Evolutionary conservation across 2,797 vertebrate species (phyloP), one percentile per base, ranked within the genome.

Genomic region (Cuniculus paca): DNA sequence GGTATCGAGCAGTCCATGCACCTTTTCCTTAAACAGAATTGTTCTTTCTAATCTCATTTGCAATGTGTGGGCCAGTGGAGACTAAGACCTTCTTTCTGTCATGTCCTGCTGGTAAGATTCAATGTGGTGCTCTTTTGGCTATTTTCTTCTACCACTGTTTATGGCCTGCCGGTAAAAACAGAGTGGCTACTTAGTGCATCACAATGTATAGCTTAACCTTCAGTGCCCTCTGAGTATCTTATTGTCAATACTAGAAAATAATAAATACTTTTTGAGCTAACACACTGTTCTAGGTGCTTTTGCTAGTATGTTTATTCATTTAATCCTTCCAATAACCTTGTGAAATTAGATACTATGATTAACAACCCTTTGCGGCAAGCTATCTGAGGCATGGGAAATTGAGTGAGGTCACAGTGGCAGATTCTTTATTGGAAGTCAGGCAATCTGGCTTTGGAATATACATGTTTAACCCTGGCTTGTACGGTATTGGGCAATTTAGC

Each of bases 1-100:
- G 58, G 26, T 89, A 36, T 58, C 89, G 70, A 93, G 52, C 60
- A 81, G 60, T 88, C 13, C 91, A 72, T 90, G 28, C 19, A 72
- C 52, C 39, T 94, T 24, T 56, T 95, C n/a, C 54, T 90, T 65
- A 39, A 42, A 93, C 31, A 91, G 45, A 87, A 94, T 77, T 97
- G 50, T 92, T 95, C 31, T 92, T 93, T 9, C 28, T 80, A 70
- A 79, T 90, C 39, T 84, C 70, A 87, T 93, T 91, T 96, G 52
- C 48, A 65, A 20, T 68, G 52, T n/a, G 34, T 74, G 14, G 39
- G 17, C 17, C 19, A 61, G 19, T 93, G 60, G 94, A 68, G 13
- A 74, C 19, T 87, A 89, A 72, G 28, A 36, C 36, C 50, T 87
- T 82, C 61, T n/a, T 83, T 95, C 79, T 95, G 28, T 78, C 19